phyloP scores from a whole-genome alignment of 2,888 invertebrate species.

The Ramazzottius varieornatus region DNA sequence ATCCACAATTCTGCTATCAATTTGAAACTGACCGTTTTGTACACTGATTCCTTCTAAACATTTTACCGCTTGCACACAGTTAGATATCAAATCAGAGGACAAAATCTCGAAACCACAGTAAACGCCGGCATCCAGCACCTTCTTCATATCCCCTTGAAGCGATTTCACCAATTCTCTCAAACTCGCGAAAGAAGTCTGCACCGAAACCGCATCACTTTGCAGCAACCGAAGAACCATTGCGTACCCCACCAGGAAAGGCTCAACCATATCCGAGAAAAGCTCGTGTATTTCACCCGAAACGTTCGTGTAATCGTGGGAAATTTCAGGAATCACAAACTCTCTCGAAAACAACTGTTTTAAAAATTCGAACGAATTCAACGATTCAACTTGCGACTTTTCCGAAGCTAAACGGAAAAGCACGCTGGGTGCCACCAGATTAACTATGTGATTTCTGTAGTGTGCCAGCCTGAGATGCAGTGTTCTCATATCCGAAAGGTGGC shows the following conservation, averaged over 20 bases:
- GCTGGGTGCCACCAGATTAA: not conserved
- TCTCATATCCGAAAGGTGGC: not conserved
- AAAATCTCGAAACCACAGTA: not conserved
- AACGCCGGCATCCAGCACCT: not conserved
- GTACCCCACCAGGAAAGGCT: not conserved
- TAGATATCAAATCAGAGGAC: not conserved
- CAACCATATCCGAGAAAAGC: not conserved
- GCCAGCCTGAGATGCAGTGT: not conserved
- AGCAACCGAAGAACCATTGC: not conserved
- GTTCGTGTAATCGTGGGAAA: not conserved
- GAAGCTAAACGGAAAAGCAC: not conserved
- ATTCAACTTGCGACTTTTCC: not conserved
- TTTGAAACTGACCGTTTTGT: not conserved
- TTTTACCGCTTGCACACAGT: not conserved
- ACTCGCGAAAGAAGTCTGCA: not conserved
- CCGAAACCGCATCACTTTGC: not conserved
- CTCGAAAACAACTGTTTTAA: not conserved
- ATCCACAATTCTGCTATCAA: no score
- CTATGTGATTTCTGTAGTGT: not conserved
- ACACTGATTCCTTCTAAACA: not conserved
- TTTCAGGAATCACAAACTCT: no score
- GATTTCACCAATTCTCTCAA: not conserved
- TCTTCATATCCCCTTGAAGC: not conserved
- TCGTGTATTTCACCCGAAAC: not conserved
- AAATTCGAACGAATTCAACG: not conserved